A percentile compares a stretch with the other conserved stretches of the same genome.
Conservation (phyloP, 2,888 invertebrate species). For the Deilephila elpenor region DNA sequence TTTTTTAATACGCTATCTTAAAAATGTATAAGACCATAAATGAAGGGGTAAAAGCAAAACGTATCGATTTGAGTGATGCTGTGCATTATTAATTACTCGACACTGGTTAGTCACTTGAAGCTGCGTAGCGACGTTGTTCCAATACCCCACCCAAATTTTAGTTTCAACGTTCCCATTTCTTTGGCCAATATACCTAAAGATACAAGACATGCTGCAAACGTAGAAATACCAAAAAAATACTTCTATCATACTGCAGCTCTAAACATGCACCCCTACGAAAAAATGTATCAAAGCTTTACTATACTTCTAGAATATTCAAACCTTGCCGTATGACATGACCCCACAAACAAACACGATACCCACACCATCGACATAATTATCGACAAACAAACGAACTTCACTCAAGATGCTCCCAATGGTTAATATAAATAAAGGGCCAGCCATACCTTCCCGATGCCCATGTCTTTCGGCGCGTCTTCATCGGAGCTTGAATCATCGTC, state of each 20-base stretch:
- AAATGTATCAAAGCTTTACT: neutral
- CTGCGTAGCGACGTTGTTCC: conserved; percentile 27
- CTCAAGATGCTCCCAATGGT: neutral
- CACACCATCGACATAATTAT: neutral
- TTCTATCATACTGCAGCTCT: conserved; percentile 13
- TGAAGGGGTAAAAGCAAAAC: conserved; percentile 10
- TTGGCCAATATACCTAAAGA: conserved; percentile 4
- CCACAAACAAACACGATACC: neutral
- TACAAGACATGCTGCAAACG: neutral
- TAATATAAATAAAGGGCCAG: neutral
- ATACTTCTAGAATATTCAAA: neutral
- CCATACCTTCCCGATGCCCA: conserved; percentile 84
- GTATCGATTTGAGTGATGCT: conserved; percentile 23
- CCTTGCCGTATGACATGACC: neutral
- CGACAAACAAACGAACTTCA: neutral
- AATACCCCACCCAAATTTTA: neutral
- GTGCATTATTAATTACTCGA: conserved; percentile 39
- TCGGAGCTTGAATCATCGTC: conserved; percentile 85
- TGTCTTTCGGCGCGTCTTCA: conserved; percentile 78
- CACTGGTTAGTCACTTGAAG: conserved; percentile 38
- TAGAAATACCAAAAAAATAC: neutral
- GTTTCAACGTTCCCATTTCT: neutral
- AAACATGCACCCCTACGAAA: conserved; percentile 10
- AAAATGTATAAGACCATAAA: neutral
- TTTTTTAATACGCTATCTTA: neutral